Percentiles rank a stretch among this genome's conserved stretches.
Evolutionary conservation across 2,888 invertebrate genomes (phyloP).

Genomic region (Anthoptus insignis): DNA sequence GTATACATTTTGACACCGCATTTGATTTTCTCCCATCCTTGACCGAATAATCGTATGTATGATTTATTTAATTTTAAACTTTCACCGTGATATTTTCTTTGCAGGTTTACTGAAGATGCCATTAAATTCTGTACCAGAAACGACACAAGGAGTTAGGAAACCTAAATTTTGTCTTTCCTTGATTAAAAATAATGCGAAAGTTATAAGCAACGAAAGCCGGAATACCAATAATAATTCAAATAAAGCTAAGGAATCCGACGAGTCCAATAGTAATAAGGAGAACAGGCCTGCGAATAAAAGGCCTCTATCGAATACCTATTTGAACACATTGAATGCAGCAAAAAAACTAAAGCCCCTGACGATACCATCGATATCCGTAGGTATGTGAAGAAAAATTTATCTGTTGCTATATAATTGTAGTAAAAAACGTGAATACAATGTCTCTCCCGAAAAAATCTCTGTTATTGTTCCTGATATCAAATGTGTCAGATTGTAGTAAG

Average conservation of each 20-base stretch:
- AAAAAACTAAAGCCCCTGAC: slow-evolving; percentile 76
- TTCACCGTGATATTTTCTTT: slow-evolving; percentile 49
- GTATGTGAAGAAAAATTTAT: too few species aligned
- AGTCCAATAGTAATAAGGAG: slow-evolving; percentile 69
- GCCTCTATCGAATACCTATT: slow-evolving; percentile 68
- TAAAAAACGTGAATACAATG: too few species aligned
- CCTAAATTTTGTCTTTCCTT: slow-evolving; percentile 77
- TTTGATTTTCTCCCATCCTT: slow-evolving; percentile 63
- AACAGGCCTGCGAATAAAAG: slow-evolving; percentile 74
- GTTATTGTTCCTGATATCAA: too few species aligned
- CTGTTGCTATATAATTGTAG: too few species aligned
- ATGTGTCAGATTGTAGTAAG: too few species aligned
- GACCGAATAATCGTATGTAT: too few species aligned
- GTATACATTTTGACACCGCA: slow-evolving; percentile 58
- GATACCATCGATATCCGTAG: slow-evolving; percentile 65
- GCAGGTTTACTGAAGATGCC: slow-evolving; percentile 86
- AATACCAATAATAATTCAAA: slow-evolving; percentile 57
- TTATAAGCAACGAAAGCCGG: slow-evolving; percentile 69
- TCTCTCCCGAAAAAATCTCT: too few species aligned
- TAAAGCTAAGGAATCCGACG: slow-evolving; percentile 58
- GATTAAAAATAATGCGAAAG: slow-evolving; percentile 77
- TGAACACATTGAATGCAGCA: slow-evolving; percentile 75
- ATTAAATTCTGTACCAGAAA: slow-evolving; percentile 79
- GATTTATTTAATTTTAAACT: slow-evolving; percentile 48
- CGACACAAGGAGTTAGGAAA: slow-evolving; percentile 78